Conservation (phyloP, 2,113 vertebrate genomes). For the Zapus hudsonius region DNA sequence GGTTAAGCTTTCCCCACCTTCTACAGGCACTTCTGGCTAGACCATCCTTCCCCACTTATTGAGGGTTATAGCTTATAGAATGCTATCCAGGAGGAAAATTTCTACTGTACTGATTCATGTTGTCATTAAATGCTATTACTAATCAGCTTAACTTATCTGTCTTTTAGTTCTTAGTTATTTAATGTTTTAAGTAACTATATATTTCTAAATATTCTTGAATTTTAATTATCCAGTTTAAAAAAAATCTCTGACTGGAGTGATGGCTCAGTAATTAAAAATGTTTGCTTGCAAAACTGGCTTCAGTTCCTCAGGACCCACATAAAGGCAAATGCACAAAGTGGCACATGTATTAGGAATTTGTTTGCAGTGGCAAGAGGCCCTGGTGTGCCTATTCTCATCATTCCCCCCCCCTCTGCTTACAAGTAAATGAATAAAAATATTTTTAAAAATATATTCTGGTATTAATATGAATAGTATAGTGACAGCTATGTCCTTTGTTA, state of each 20-base stretch:
- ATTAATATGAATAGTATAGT: not conserved
- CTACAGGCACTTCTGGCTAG: no score
- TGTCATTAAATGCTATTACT: constrained; percentile 35
- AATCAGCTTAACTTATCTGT: constrained; percentile 22
- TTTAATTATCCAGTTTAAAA: not conserved
- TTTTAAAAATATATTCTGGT: constrained; percentile 1
- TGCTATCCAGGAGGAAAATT: no score
- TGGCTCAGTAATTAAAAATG: no score
- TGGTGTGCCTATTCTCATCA: not conserved
- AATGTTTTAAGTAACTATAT: constrained; percentile 47
- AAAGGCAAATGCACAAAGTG: no score
- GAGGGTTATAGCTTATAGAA: no score
- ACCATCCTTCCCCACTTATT: no score
- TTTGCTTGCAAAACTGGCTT: no score
- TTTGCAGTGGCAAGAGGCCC: no score
- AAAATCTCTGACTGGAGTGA: not conserved
- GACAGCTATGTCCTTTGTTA: constrained; percentile 6
- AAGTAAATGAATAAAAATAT: not conserved
- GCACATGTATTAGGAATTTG: no score
- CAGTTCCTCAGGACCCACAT: no score
- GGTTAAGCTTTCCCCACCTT: no score
- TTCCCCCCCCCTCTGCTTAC: not conserved
- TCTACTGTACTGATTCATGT: no score
- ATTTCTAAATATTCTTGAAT: constrained; percentile 53
- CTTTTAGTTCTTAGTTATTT: constrained; percentile 33